phyloP scores from a whole-genome alignment of 2,797 vertebrate genomes.

The Crenuchus spilurus region DNA sequence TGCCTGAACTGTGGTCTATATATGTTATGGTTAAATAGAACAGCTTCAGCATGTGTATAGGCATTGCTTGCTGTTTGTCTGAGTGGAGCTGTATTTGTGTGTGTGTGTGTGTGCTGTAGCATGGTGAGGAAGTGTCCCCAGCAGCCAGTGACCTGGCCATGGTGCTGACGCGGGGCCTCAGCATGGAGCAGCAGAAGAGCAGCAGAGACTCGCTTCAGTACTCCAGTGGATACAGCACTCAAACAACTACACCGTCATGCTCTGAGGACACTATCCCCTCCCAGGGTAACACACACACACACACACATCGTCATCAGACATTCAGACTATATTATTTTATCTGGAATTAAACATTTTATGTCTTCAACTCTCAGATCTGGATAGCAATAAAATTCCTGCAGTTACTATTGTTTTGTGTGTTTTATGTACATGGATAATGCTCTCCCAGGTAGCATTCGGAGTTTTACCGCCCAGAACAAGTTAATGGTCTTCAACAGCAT shows the following conservation, averaged over 20 bases:
- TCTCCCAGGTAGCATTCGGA: no score
- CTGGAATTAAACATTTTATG: no score
- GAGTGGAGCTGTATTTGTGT: background rate
- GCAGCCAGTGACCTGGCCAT: conserved; percentile 94
- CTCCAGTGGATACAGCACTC: conserved; percentile 95
- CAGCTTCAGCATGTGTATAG: background rate
- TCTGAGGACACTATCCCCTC: conserved; percentile 97
- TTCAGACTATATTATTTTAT: no score
- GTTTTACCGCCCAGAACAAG: no score
- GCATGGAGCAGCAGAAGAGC: conserved; percentile 95
- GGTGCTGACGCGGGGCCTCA: conserved; percentile 93
- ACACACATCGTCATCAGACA: conserved; percentile 1
- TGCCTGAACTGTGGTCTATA: no score
- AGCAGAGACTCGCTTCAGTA: conserved; percentile 95
- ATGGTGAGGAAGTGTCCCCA: conserved; percentile 89
- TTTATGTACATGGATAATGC: no score
- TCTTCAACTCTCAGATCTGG: no score
- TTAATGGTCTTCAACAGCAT: no score
- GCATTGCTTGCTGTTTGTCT: background rate
- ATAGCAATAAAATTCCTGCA: no score
- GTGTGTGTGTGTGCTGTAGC: conserved; percentile 69
- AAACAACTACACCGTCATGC: conserved; percentile 95
- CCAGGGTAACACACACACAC: conserved; percentile 80
- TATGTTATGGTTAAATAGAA: background rate
- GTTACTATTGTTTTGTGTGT: no score